A percentile compares a stretch with the other conserved stretches of the same genome.
These are phyloP conservation scores for Pycnonotus jocosus DNA, from an alignment of 2,113 vertebrate genomes.

Conservation along the genomic window DNA sequence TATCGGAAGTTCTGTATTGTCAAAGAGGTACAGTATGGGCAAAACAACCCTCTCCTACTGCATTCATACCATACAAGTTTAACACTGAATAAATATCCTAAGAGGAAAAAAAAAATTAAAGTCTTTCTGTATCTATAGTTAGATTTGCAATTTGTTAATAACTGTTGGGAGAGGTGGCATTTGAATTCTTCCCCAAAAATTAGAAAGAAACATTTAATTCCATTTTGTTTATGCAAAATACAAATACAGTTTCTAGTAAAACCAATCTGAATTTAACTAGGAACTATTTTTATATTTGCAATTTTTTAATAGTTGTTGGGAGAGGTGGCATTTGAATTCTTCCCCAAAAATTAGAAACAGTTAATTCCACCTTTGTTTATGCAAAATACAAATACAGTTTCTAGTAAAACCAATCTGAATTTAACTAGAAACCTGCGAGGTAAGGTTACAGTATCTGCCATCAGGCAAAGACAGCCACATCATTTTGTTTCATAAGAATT, in stretches of 20 bases:
- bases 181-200: background rate
- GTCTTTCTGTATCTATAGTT: background rate
- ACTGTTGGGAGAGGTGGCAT: background rate
- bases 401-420: background rate
- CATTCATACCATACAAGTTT: rapidly evolving
- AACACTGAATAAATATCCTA: background rate
- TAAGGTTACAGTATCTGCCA: background rate
- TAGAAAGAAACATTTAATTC: background rate
- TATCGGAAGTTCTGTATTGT: background rate
- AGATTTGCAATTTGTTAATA: background rate
- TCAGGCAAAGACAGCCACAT: background rate
- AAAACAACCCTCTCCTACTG: background rate
- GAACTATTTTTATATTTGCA: background rate
- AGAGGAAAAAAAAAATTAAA: background rate
- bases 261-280: background rate
- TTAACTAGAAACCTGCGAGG: background rate
- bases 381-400: background rate
- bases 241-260: background rate
- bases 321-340: background rate
- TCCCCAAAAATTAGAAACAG: background rate
- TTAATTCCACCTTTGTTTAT: background rate
- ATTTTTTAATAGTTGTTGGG: background rate
- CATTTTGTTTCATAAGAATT: background rate
- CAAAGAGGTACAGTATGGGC: background rate
- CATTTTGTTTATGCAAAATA: background rate